These are phyloP conservation scores for Pelochelys cantorii DNA, from an alignment of 2,797 vertebrate genomes.

Conservation along the genomic window DNA sequence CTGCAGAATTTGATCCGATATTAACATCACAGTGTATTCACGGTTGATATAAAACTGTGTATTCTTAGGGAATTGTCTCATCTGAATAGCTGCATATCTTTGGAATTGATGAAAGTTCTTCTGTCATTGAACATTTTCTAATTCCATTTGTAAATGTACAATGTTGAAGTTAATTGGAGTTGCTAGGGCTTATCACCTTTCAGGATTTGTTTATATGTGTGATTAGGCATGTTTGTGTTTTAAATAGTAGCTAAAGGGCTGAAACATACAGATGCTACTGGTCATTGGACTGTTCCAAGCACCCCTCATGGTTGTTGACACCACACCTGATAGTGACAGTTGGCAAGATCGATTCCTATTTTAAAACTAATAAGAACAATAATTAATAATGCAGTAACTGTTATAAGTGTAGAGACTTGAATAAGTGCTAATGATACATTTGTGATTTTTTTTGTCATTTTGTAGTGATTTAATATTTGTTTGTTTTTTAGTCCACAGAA, in stretches of 20 bases:
- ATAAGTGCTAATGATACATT: background rate
- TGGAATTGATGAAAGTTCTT: background rate
- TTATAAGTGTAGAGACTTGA: background rate
- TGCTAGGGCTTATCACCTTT: background rate
- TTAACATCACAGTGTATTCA: background rate
- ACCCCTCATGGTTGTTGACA: background rate
- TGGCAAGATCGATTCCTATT: background rate
- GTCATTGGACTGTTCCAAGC: background rate
- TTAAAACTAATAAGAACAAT: background rate
- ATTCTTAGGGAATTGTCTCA: background rate
- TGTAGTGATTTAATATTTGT: background rate
- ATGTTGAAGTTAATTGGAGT: background rate
- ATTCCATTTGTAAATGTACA: background rate
- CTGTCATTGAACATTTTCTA: background rate
- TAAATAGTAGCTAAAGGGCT: background rate
- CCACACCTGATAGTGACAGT: background rate
- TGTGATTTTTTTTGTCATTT: background rate
- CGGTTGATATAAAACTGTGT: background rate
- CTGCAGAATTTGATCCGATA: background rate
- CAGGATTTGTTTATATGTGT: background rate
- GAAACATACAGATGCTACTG: background rate
- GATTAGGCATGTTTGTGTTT: background rate
- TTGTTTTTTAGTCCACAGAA: slow-evolving; percentile 72
- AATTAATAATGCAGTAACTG: background rate
- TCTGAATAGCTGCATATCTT: background rate